phyloP scores from a whole-genome alignment of 2,888 invertebrate genomes.

The Disparrhopalites patrizii region DNA sequence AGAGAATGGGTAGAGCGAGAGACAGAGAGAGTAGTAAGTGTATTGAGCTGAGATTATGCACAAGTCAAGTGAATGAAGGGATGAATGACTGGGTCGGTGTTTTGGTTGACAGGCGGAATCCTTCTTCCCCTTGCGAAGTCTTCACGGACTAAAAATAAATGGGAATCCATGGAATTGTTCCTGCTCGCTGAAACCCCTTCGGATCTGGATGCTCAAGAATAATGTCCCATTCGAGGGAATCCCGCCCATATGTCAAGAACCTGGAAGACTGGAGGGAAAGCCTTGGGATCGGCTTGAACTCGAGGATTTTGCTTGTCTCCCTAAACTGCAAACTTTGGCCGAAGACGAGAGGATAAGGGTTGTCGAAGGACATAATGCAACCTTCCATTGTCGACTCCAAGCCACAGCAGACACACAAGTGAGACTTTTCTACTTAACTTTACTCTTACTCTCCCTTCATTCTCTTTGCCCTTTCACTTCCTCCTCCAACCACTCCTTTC shows the following conservation, averaged over 20 bases:
- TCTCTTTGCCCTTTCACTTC: background rate
- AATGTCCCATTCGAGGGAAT: slow-evolving; percentile 67
- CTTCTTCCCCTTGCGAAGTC: slow-evolving; percentile 63
- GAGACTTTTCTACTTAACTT: slow-evolving; percentile 11
- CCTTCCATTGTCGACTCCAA: slow-evolving; percentile 44
- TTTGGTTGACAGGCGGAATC: slow-evolving; percentile 56
- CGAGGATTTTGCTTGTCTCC: slow-evolving; percentile 75
- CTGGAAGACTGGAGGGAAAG: slow-evolving; percentile 61
- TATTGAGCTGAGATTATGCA: background rate
- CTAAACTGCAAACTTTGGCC: slow-evolving; percentile 50
- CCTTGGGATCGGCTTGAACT: slow-evolving; percentile 72
- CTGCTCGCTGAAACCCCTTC: slow-evolving; percentile 67
- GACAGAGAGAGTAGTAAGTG: background rate
- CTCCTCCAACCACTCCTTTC: background rate
- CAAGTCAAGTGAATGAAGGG: slow-evolving; percentile 10
- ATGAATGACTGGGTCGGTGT: slow-evolving; percentile 21
- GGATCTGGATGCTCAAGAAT: slow-evolving; percentile 73
- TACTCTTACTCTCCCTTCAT: background rate
- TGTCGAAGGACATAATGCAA: slow-evolving; percentile 45
- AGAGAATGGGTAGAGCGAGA: background rate
- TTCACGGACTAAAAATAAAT: slow-evolving; percentile 72
- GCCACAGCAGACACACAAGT: slow-evolving; percentile 48
- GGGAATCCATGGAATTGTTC: slow-evolving; percentile 80
- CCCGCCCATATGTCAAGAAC: slow-evolving; percentile 67
- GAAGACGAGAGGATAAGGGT: slow-evolving; percentile 31